Base-by-base conservation (phyloP, 2,797 vertebrate genomes). In the Lithobates pipiens region DNA sequence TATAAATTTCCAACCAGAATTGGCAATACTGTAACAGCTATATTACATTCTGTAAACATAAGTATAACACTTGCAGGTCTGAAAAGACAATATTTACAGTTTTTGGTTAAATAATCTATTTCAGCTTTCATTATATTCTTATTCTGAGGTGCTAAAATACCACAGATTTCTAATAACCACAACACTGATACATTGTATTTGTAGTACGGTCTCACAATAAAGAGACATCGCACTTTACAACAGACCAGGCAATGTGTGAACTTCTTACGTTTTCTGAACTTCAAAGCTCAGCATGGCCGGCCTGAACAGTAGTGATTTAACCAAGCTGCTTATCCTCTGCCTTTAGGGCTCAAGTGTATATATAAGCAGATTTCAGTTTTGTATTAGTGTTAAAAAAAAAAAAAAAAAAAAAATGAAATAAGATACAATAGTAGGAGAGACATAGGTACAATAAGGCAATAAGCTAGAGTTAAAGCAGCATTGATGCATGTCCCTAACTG, bases 1-100 rank as follows among this genome's bases (percentile, higher is more conserved):
- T 92, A 91, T 92, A 93, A 61, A 93, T 90, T 87, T 29, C 91
- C 91, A 95, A 88, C 94, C 88, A 88, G 89, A 95, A 93, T 96
- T 97, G 96, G 96, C 96, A 94, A 95, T 91, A 95, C 89, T 94
- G 50, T 90, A 94, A 95, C 89, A 95, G 91, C 94, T 96, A 96
- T 93, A 95, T 93, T 96, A 97, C 93, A 95, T 96, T 93, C 95
- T 97, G 96, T 98, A 98, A 98, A 99, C 97, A 96, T 27, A 96
- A 93, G 94, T 93, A 97, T 95, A 96, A 92, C 95, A 96, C 95
- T 97, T 96, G 94, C 96, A 95, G 95, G 94, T 93, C 92, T 93
- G 94, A 92, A 94, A 95, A 95, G 94, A 94, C 93, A 91, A 91
- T 97, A 98, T 97, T 95, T 97, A 97, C 96, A 98, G 89, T 93